Evolutionary conservation across 2,113 vertebrate genomes (phyloP).

Genomic region (Cheilinus undulatus): DNA sequence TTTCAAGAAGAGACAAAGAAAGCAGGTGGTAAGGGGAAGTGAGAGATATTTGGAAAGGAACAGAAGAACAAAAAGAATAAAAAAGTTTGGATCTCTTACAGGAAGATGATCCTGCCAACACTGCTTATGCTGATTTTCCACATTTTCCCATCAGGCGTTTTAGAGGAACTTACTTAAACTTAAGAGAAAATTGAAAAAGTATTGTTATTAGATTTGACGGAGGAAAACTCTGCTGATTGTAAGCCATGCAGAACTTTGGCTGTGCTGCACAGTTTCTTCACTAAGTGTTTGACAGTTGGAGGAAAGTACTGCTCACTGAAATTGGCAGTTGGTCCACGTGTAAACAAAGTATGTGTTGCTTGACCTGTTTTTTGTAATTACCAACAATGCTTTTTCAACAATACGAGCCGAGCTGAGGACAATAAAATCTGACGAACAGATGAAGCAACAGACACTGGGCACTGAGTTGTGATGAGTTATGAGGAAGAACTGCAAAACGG

Average conservation of each 20-base stretch:
- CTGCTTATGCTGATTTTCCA: neutral
- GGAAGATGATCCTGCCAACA: neutral
- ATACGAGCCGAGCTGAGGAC: conserved; percentile 13
- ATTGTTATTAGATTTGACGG: neutral
- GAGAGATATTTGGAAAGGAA: neutral
- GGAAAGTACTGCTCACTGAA: conserved; percentile 30
- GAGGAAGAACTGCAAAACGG: neutral
- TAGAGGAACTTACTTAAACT: neutral
- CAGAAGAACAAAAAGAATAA: neutral
- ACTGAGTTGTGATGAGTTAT: neutral
- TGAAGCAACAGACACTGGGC: neutral
- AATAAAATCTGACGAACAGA: conserved; percentile 22
- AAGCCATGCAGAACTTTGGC: conserved; percentile 29
- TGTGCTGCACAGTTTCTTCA: conserved; percentile 34
- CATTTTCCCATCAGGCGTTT: neutral
- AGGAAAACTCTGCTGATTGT: neutral
- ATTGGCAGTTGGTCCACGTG: conserved; percentile 33
- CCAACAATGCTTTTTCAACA: conserved; percentile 25
- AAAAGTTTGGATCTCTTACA: neutral
- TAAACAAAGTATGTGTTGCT: conserved; percentile 42
- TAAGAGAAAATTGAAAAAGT: neutral
- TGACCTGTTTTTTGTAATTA: conserved; percentile 52
- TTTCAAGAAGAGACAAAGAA: neutral
- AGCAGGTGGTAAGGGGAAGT: neutral
- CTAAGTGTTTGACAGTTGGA: conserved; percentile 45